phyloP scores from a whole-genome alignment of 1,140 invertebrate genomes.

The Temnothorax longispinosus region DNA sequence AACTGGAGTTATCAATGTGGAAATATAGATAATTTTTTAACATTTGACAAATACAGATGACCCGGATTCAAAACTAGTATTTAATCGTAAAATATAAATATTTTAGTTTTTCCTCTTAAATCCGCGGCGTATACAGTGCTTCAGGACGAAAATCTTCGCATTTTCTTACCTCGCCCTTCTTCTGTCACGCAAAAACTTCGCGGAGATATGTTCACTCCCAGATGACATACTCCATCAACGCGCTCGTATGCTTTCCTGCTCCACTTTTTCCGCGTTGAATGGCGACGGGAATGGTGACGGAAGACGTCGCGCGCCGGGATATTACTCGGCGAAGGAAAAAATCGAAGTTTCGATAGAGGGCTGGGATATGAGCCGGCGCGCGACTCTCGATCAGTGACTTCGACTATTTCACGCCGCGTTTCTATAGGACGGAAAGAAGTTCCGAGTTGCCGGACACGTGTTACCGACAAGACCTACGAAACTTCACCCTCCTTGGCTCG shows the following conservation, averaged over 20 bases:
- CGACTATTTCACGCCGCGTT: conserved; percentile 41
- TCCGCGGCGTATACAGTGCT: background rate
- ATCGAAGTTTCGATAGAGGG: conserved; percentile 43
- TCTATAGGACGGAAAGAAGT: conserved; percentile 47
- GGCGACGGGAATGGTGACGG: conserved; percentile 54
- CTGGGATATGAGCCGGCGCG: conserved; percentile 20
- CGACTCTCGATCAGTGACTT: conserved; percentile 47
- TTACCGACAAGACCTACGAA: conserved; percentile 52
- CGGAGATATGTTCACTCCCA: conserved; percentile 20
- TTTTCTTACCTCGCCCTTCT: conserved; percentile 11
- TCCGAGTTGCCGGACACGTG: conserved; percentile 53
- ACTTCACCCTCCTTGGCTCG: conserved; percentile 33
- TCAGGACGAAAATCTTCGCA: background rate
- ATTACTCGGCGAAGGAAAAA: conserved; percentile 45
- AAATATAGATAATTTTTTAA: background rate
- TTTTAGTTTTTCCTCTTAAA: background rate
- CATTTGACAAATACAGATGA: background rate
- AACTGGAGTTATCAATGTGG: background rate
- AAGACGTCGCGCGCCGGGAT: conserved; percentile 6
- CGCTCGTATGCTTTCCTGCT: conserved; percentile 45
- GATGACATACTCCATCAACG: conserved; percentile 59
- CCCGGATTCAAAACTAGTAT: background rate
- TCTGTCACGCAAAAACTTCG: conserved; percentile 10
- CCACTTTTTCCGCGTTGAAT: conserved; percentile 36
- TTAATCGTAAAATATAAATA: background rate